Base-by-base conservation (phyloP, 1,140 invertebrate species). In the Sycobia sp. region DNA sequence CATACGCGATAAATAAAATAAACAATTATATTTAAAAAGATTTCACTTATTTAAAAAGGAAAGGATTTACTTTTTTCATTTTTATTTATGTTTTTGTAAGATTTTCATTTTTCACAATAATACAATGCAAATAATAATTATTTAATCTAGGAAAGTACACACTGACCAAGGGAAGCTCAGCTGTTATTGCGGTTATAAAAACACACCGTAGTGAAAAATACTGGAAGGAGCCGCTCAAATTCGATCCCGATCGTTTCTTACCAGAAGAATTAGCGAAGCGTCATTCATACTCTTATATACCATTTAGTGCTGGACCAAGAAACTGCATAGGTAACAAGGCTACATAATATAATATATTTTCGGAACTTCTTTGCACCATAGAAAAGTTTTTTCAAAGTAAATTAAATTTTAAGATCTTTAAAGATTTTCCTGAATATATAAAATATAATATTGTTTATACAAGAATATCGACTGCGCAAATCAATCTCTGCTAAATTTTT, bases 211-310 rank as follows among this genome's bases (percentile, higher is more conserved):
- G 85, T 67, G 78, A 82, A 22, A 74, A 84, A 50, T 73, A 82
- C 43, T 90, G 81, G 73, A 80, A 83, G 5, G 80, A 90, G 65
- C 87, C 88, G 8, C 79, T 88, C 13, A 75, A 54, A 22, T 90
- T 88, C 70, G 77, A 88, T 74, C 89, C 88, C 0, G 87, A 89
- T 36, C 76, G 87, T 67, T 90, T 90, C 74, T 67, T 86, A n/a
- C 80, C 83, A 0, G 86, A 88, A 66, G 82, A 84, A 62, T 53
- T 70, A 16, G 55, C 69, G 8, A 71, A 72, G 25, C 67, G 85
- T 22, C 83, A 79, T 69, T 80, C 71, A 3, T 83, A 77, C 50
- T 58, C 75, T 13, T 88, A 80, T 64, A 73, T 86, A 27, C 87
- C 87, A 11, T 89, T 89, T 71, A 85, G 84, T 46, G 85, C 84